Conservation (phyloP, 2,797 vertebrate genomes). For the Onychomys leucogaster region DNA sequence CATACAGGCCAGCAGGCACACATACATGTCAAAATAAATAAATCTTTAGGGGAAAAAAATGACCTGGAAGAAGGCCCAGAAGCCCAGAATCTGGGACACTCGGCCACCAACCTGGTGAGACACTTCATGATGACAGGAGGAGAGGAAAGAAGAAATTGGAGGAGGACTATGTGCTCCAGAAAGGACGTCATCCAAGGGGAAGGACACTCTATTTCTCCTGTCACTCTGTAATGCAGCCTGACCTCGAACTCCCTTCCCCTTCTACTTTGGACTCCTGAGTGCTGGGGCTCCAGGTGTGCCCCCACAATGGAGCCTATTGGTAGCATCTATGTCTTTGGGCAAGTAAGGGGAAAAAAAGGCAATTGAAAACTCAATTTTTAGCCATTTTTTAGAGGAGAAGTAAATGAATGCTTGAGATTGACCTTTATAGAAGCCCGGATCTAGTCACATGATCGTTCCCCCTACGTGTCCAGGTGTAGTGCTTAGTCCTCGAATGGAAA, state of each 20-base stretch:
- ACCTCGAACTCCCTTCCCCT: neutral
- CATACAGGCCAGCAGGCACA: too few species aligned
- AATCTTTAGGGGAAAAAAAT: neutral
- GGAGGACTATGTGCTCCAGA: neutral
- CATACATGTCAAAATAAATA: neutral
- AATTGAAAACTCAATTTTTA: neutral
- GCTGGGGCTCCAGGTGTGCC: neutral
- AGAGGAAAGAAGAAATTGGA: neutral
- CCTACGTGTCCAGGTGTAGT: neutral
- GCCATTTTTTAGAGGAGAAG: neutral
- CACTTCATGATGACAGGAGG: neutral
- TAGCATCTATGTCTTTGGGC: neutral
- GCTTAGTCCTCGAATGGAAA: neutral
- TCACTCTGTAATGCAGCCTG: neutral
- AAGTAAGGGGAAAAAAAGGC: neutral
- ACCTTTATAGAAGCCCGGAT: neutral
- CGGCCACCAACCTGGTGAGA: neutral
- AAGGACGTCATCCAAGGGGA: neutral
- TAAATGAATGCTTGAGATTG: conserved; percentile 17
- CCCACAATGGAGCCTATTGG: neutral
- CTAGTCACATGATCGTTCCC: neutral
- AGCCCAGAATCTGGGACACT: neutral
- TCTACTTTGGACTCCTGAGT: neutral
- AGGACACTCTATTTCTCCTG: neutral
- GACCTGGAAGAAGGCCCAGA: neutral